Evolutionary conservation across 2,888 invertebrate genomes (phyloP).

Genomic region (Cylindroiulus punctatus): DNA sequence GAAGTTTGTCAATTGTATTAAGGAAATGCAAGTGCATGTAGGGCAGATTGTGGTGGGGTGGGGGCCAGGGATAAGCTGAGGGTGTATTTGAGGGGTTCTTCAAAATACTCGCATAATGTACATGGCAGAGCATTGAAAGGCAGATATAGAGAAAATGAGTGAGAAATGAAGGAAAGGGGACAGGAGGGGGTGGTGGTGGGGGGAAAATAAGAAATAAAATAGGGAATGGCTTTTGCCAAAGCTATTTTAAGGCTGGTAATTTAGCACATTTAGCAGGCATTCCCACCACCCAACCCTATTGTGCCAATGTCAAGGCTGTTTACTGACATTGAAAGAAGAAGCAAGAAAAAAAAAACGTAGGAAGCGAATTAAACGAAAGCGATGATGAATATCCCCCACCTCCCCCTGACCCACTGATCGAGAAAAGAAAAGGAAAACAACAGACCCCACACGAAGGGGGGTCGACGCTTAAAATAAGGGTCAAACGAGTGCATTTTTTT

Average conservation of each 20-base stretch:
- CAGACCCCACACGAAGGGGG: conserved; percentile 32
- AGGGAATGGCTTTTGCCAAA: conserved; percentile 50
- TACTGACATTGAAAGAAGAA: conserved; percentile 50
- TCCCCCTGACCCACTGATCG: conserved; percentile 20
- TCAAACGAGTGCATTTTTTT: neutral
- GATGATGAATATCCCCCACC: conserved; percentile 26
- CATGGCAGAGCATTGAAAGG: conserved; percentile 7
- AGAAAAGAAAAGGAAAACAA: conserved; percentile 26
- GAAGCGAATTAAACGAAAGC: conserved; percentile 41
- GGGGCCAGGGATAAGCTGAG: neutral
- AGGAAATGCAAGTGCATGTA: neutral
- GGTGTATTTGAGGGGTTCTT: neutral
- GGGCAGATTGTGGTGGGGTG: neutral
- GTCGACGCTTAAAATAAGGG: conserved; percentile 16
- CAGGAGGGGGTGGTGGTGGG: neutral
- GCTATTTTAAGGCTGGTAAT: conserved; percentile 51
- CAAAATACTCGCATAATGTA: neutral
- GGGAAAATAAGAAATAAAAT: conserved; percentile 36
- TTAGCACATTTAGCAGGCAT: conserved; percentile 49
- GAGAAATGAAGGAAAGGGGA: conserved; percentile 46
- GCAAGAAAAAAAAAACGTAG: conserved; percentile 24
- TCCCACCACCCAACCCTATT: conserved; percentile 34
- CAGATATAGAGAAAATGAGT: conserved; percentile 26
- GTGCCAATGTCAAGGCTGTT: conserved; percentile 54
- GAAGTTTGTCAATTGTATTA: neutral